Evolutionary conservation across 1,140 invertebrate genomes (phyloP).

Genomic region (Drosophila kurseongensis): DNA sequence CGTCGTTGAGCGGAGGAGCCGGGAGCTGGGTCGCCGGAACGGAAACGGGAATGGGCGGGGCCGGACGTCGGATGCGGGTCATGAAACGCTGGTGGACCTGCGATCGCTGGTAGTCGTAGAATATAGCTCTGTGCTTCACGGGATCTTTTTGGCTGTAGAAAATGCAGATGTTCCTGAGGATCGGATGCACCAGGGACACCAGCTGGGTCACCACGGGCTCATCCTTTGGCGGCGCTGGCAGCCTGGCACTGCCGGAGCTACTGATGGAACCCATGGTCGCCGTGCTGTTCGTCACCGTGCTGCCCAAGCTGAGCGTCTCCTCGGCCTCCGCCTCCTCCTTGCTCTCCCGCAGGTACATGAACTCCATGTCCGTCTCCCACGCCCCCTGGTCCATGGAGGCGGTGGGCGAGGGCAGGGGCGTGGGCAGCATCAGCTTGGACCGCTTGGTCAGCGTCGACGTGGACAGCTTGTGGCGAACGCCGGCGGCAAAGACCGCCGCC

Average conservation of each 20-base stretch:
- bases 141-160: constrained; percentile 71
- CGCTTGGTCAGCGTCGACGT: constrained; percentile 55
- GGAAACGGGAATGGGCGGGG: constrained; percentile 40
- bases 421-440: constrained; percentile 36
- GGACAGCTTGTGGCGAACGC: constrained; percentile 55
- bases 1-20: constrained; percentile 51
- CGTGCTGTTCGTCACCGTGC: constrained; percentile 77
- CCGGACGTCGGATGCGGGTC: constrained; percentile 59
- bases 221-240: background rate
- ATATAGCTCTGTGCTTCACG: constrained; percentile 70
- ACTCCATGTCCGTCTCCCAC: constrained; percentile 82
- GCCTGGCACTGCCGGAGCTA: constrained; percentile 44
- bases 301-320: constrained; percentile 66
- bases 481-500: constrained; percentile 62
- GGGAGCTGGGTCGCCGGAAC: background rate
- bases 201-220: background rate
- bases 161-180: constrained; percentile 75
- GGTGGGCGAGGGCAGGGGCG: constrained; percentile 69
- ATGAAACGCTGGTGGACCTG: constrained; percentile 61
- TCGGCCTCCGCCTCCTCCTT: constrained; percentile 6
- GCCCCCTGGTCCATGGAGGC: constrained; percentile 77
- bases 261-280: constrained; percentile 69
- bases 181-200: constrained; percentile 46
- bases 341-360: constrained; percentile 67
- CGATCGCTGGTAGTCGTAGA: constrained; percentile 75